Percentiles rank a stretch among this genome's conserved stretches.
These are phyloP conservation scores for Aplysia californica DNA, from an alignment of 1,140 invertebrate genomes.

Conservation along the genomic window DNA sequence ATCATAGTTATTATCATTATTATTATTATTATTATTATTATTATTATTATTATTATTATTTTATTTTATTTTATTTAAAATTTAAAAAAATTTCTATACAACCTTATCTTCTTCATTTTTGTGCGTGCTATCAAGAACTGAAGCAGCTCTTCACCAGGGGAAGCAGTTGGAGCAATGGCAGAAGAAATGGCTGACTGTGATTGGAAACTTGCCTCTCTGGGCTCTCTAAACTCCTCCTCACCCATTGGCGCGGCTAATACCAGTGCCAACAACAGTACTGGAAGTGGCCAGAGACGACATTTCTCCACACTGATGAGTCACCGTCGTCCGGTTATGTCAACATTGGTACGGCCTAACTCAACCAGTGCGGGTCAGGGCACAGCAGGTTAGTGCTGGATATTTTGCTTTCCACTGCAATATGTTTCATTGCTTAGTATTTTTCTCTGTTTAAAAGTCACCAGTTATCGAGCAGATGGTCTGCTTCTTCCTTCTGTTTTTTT, in stretches of 20 bases:
- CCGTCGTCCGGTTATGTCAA: slow-evolving; percentile 23
- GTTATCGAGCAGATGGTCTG: not conserved
- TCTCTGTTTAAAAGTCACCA: not conserved
- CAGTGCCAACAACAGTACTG: not conserved
- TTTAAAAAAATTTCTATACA: too few species aligned
- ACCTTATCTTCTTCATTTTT: too few species aligned
- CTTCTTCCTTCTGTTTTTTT: not conserved
- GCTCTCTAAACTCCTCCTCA: slow-evolving; percentile 37
- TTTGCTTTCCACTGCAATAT: not conserved
- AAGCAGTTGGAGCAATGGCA: slow-evolving; percentile 53
- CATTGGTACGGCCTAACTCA: slow-evolving; percentile 14
- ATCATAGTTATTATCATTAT: too few species aligned
- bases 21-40: too few species aligned
- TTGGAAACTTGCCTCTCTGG: slow-evolving; percentile 53
- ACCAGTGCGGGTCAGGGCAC: not conserved
- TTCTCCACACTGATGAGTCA: slow-evolving; percentile 36
- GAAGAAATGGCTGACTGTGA: slow-evolving; percentile 57
- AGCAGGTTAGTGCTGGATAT: slow-evolving; percentile 11
- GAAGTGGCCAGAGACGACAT: slow-evolving; percentile 23
- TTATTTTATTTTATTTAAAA: too few species aligned
- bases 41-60: too few species aligned
- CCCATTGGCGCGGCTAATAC: not conserved
- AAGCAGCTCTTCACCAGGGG: slow-evolving; percentile 57
- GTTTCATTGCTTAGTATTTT: not conserved
- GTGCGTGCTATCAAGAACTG: too few species aligned